Evolutionary conservation across 2,888 invertebrate genomes (phyloP).

Genomic region (Acanthacorydalis orientalis): DNA sequence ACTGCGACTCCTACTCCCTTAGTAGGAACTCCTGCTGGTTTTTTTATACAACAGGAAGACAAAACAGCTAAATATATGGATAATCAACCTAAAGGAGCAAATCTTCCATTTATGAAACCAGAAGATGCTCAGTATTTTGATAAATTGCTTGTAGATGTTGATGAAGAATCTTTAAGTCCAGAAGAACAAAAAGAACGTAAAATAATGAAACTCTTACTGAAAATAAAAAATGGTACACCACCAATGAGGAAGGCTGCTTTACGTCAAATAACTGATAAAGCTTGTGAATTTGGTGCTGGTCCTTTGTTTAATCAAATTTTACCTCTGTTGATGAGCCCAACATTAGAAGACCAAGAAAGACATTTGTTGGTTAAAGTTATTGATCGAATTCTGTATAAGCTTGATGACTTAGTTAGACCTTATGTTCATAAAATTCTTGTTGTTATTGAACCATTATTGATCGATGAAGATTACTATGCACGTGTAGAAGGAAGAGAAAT

Average conservation of each 20-base stretch:
- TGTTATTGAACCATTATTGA: constrained; percentile 94
- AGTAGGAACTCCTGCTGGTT: constrained; percentile 79
- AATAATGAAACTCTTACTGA: constrained; percentile 95
- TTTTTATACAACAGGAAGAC: constrained; percentile 88
- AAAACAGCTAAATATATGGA: constrained; percentile 78
- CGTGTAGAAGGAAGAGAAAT: constrained; percentile 98
- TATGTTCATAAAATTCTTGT: constrained; percentile 99
- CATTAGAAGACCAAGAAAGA: constrained; percentile 96
- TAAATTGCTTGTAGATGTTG: constrained; percentile 92
- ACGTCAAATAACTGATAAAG: constrained; percentile 96
- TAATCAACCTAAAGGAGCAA: constrained; percentile 89
- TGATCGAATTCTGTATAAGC: constrained; percentile 92
- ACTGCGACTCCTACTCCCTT: constrained; percentile 98
- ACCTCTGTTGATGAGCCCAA: constrained; percentile 98
- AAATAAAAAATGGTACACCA: constrained; percentile 99
- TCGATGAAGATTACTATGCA: constrained; percentile 99
- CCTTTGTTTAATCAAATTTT: constrained; percentile 98
- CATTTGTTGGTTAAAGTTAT: constrained; percentile 98
- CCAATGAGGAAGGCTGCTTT: constrained; percentile 98
- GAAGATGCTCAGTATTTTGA: constrained; percentile 99
- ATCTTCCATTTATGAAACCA: constrained; percentile 97
- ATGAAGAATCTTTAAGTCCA: constrained; percentile 86
- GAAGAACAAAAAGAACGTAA: constrained; percentile 97
- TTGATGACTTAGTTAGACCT: constrained; percentile 95
- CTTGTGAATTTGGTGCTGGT: constrained; percentile 95